Evolutionary conservation across 1,140 invertebrate species (phyloP), one percentile per base, ranked within the genome.

Genomic region (Scaptomyza montana): DNA sequence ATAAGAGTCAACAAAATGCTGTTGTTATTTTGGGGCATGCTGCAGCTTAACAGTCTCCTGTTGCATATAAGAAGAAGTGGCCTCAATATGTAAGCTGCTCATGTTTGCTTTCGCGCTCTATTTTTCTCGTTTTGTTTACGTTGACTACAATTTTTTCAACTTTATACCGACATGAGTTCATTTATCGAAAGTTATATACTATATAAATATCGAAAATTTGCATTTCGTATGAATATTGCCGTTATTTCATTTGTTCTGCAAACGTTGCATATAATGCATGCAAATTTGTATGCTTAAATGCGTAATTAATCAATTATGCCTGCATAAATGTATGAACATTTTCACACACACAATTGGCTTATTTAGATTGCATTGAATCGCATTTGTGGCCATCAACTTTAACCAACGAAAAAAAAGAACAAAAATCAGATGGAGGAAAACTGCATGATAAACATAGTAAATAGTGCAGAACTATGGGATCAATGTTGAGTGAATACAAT

Each of bases 1-100:
- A 62, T n/a, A 61, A 76, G 74, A 73, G 80, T 80, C 77, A 85
- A 76, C 71, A 82, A 70, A 53, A 57, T 56, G 46, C 46, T 21
- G 21, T 4, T 28, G 19, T 30, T 30, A 1, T 36, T 36, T 9
- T 6, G 21, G 41, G 67, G 41, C 55, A 46, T 36, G 56, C 67
- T 66, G 62, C 64, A 61, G 41, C 47, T 43, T n/a, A 43, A n/a
- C n/a, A 43, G 12, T 10, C 46, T 28, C 16, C 59, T 28, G 9
- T 54, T 56, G 56, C 13, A 61, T 28, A 50, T 28, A 50, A 10
- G 33, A 51, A 13, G n/a, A 30, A 12, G 21, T 49, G 47, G 47
- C 19, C 39, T 21, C 21, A 19, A 57, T 13, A 7, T 21, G 53
- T 36, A 19, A 9, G 4, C 16, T 12, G 36, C 0, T 43, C 39